Evolutionary conservation across 2,797 vertebrate genomes (phyloP).

Genomic region (Esox masquinongy): DNA sequence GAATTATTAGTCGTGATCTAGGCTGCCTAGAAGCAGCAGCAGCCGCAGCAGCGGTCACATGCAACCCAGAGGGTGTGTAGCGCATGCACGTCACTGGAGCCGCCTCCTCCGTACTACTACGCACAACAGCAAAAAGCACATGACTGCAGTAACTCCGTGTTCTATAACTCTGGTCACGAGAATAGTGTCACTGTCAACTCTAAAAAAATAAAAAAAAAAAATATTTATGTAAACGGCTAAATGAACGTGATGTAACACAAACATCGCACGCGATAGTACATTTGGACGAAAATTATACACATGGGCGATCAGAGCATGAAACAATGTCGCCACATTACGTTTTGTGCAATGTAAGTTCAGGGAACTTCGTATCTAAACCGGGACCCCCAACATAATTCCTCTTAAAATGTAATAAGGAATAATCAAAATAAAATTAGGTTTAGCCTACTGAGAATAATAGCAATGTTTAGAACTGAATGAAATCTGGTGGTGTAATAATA

Average conservation of each 20-base stretch:
- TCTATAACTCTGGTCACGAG: constrained; percentile 80
- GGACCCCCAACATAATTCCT: too few relatives aligned
- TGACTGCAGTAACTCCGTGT: constrained; percentile 80
- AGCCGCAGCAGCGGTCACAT: constrained; percentile 34
- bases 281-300: background rate
- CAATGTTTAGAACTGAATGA: too few relatives aligned
- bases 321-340: too few relatives aligned
- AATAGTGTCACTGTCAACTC: constrained; percentile 65
- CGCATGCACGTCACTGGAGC: constrained; percentile 55
- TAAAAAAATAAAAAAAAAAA: constrained; percentile 10
- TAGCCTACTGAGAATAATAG: too few relatives aligned
- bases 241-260: background rate
- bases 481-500: too few relatives aligned
- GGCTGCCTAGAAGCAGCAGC: constrained; percentile 35
- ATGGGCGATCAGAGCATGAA: background rate
- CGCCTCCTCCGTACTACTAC: constrained; percentile 65
- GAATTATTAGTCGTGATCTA: constrained; percentile 46
- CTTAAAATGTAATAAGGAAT: too few relatives aligned
- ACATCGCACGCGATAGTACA: background rate
- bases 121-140: constrained; percentile 76
- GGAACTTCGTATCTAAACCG: too few relatives aligned
- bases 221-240: background rate
- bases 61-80: constrained; percentile 31
- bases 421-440: too few relatives aligned
- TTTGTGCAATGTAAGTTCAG: too few relatives aligned